Base-by-base conservation (phyloP, 1,140 invertebrate genomes). In the Nymphalis io region DNA sequence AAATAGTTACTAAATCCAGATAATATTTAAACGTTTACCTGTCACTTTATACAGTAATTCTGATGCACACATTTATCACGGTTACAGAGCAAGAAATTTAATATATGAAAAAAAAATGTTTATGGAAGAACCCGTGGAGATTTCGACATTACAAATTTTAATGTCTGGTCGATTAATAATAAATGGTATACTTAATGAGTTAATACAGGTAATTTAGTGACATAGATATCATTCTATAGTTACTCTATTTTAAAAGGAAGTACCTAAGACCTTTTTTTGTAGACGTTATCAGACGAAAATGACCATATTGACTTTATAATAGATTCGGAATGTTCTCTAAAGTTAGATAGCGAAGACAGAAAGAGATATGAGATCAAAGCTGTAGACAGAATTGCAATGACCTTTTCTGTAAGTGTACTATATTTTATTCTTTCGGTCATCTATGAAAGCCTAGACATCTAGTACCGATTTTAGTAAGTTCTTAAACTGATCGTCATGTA, bases 121-220 rank as follows among this genome's bases (percentile, higher is more conserved):
- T 0, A 60, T 78, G 20, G 79, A 78, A 58, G 58, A 48, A 5
- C 74, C 80, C 0, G 68, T 76, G 15, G 87, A 88, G 60, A 75
- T 77, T 60, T 85, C 87, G 12, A 85, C 84, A 1, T 70, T 91
- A 44, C 87, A 91, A 81, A 81, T 88, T 13, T 21, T 91, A 20
- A 73, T 91, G 0, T 91, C 89, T 5, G 89, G 85, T 2, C 78
- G 89, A 16, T 85, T 91, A 13, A 85, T 91, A 42, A 88, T 91
- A 18, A 85, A 81, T 21, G 89, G 89, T 20, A 86, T 91, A 44
- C 73, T 91, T 8, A 89, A 91, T 67, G 89, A 91, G 64, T 87
- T 91, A 46, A 59, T 91, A 42, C 58, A 86, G 68, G 87, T 90
- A 80, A 33, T 33, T 33, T 4, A 33, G 27, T 33, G 27, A 8